Evolutionary conservation across 2,113 vertebrate species (phyloP).

Genomic region (Clarias batrachus): DNA sequence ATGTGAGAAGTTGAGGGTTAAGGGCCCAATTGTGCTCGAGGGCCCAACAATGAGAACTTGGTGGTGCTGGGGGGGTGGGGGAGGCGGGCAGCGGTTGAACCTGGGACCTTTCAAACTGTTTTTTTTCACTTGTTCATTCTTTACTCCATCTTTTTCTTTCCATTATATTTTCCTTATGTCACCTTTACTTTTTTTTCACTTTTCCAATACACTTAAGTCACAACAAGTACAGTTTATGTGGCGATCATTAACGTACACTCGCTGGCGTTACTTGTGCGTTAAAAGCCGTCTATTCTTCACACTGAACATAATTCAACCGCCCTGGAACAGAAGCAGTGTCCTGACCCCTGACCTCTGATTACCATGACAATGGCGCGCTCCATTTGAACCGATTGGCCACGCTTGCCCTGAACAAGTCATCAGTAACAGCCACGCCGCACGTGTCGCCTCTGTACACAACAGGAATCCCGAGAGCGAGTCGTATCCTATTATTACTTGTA

Average conservation of each 20-base stretch:
- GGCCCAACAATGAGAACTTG: too few species aligned
- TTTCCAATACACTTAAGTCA: background rate
- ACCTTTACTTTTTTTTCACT: background rate
- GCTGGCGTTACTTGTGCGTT: background rate
- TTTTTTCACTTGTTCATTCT: background rate
- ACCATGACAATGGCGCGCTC: constrained; percentile 46
- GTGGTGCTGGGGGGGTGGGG: too few species aligned
- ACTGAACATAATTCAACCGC: constrained; percentile 16
- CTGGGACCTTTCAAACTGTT: too few species aligned
- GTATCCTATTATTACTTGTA: constrained; percentile 28
- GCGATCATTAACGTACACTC: background rate
- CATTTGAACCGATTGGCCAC: constrained; percentile 32
- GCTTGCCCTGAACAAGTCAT: constrained; percentile 38
- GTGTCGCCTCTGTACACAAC: constrained; percentile 33
- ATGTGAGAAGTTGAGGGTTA: too few species aligned
- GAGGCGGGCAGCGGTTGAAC: too few species aligned
- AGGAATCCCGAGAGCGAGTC: background rate
- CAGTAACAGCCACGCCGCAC: constrained; percentile 32
- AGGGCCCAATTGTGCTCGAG: too few species aligned
- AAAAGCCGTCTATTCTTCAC: constrained; percentile 20
- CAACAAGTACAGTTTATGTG: too few species aligned
- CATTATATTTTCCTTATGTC: background rate
- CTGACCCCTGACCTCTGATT: constrained; percentile 44
- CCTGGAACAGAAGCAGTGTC: background rate
- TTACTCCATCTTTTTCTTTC: background rate